These are phyloP conservation scores for Alcis repandata DNA, from an alignment of 2,888 invertebrate genomes.

Conservation along the genomic window DNA sequence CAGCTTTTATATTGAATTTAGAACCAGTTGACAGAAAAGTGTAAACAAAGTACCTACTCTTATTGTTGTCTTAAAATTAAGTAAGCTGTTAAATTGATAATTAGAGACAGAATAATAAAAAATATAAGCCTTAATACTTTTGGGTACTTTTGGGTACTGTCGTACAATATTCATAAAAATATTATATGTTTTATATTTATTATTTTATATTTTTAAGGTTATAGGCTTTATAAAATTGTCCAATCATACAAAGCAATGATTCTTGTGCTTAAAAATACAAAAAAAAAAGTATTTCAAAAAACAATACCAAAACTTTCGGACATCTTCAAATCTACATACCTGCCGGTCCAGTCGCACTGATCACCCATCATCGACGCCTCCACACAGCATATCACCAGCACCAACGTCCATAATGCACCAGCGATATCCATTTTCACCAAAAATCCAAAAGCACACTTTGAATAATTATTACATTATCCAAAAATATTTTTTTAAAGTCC, in stretches of 20 bases:
- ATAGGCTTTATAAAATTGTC: too few species aligned
- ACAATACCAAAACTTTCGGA: conserved; percentile 57
- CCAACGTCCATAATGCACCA: conserved; percentile 74
- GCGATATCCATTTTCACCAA: conserved; percentile 66
- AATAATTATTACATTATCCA: conserved; percentile 63
- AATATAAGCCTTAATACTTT: too few species aligned
- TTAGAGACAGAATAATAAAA: too few species aligned
- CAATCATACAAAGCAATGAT: not conserved
- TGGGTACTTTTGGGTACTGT: too few species aligned
- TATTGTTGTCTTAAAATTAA: too few species aligned
- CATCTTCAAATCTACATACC: conserved; percentile 85
- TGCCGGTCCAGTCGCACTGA: conserved; percentile 90
- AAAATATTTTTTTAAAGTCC: conserved; percentile 48
- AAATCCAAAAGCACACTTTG: conserved; percentile 45
- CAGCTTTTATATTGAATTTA: too few species aligned
- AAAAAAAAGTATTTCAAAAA: conserved; percentile 52
- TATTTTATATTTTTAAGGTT: too few species aligned
- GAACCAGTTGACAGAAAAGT: too few species aligned
- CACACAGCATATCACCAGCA: conserved; percentile 75
- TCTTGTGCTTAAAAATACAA: conserved; percentile 30
- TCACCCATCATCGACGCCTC: conserved; percentile 88
- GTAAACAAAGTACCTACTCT: too few species aligned
- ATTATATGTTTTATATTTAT: too few species aligned
- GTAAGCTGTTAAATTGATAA: too few species aligned
- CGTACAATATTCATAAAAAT: too few species aligned